Base-by-base conservation (phyloP, 2,113 vertebrate species). In the Syrmaticus mikado region DNA sequence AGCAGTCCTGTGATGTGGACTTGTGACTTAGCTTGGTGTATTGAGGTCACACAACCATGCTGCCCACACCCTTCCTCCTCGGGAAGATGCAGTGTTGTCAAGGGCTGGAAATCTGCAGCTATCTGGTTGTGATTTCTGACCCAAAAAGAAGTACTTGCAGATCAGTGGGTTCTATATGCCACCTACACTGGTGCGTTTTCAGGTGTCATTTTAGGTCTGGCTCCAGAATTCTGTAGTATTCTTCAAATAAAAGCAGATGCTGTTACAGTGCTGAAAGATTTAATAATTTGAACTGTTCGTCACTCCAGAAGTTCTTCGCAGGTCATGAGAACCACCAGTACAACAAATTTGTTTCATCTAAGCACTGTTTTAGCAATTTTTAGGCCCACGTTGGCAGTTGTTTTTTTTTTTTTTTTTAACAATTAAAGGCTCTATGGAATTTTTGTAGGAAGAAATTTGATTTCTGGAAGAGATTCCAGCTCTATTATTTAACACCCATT, bases 271-370 rank as follows among this genome's bases (percentile, higher is more conserved):
- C 38, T 82, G 67, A 95, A 41, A 64, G 48, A 41, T 46, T 43
- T 91, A 72, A 19, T 92, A 71, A 91, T 67, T 94, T 82, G 72
- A 92, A 85, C 87, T 79, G 45, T 65, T 38, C 66, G 81, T 95
- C 38, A 45, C 18, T 82, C 13, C 27, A 71, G 41, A 90, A 87
- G 27, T 70, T 95, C 52, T 81, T 87, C 41, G 82, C 50, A 92
- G 89, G 70, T 89, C 52, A 91, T 4, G 11, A 83, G 75, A 89
- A 76, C 24, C 45, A 85, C 82, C 87, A 81, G 65, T 86, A 92
- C 70, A 72, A 89, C 36, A 67, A 76, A 78, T 74, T 68, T 76
- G 24, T 50, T 86, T 87, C 17, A 43, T 75, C 43, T 78, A 65
- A 62, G 18, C 25, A 24, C 25, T 76, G 15, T 53, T 87, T 91